Percentiles rank a stretch among this genome's conserved stretches.
Conservation (phyloP, 1,140 invertebrate genomes). For the Plodia interpunctella region DNA sequence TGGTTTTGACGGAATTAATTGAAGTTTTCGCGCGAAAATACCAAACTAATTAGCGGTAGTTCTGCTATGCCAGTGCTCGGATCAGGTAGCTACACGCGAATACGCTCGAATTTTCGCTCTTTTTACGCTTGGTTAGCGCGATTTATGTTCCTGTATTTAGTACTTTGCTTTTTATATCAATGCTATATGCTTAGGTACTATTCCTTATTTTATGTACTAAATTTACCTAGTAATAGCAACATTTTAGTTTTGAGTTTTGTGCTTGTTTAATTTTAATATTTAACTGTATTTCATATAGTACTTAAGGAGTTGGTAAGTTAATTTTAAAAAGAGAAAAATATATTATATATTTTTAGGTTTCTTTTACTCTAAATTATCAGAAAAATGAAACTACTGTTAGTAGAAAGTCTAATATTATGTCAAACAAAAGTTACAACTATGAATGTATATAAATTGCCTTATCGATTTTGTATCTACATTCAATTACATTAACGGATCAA, state of each 20-base stretch:
- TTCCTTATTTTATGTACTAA: not conserved
- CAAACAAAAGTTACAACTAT: no score
- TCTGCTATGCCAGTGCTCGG: slow-evolving; percentile 18
- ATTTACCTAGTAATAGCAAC: no score
- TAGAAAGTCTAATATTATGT: no score
- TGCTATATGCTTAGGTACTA: not conserved
- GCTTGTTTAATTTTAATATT: no score
- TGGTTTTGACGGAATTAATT: slow-evolving; percentile 44
- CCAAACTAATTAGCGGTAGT: slow-evolving; percentile 46
- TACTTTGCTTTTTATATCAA: not conserved
- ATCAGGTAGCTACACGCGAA: slow-evolving; percentile 23
- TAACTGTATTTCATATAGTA: no score
- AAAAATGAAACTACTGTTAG: no score
- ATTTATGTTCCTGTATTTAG: not conserved
- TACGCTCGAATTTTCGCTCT: slow-evolving; percentile 14
- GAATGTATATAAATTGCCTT: slow-evolving; percentile 16
- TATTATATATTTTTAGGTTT: no score
- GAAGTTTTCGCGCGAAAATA: slow-evolving; percentile 49
- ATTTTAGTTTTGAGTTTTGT: no score
- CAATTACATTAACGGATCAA: slow-evolving; percentile 52
- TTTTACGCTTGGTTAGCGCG: not conserved
- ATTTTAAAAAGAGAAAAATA: no score
- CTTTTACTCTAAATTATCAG: no score
- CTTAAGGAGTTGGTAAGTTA: no score
- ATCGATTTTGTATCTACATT: slow-evolving; percentile 37